Base-by-base conservation (phyloP, 1,140 invertebrate species). In the Alviniconcha marisindica region DNA sequence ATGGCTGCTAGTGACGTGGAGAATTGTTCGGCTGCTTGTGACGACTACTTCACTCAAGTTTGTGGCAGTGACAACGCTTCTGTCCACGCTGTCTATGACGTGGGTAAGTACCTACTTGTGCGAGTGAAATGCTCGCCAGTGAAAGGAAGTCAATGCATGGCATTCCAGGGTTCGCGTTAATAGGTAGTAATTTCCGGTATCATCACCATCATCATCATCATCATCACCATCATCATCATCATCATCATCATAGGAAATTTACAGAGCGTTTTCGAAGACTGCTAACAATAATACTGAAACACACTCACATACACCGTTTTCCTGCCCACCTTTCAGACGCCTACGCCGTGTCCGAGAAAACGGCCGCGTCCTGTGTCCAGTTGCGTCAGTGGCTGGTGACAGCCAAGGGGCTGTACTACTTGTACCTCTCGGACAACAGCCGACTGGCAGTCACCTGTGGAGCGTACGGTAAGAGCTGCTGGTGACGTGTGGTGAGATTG, bases 71-170 rank as follows among this genome's bases (percentile, higher is more conserved):
- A 66, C 21, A 15, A 24, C 15, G 12, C 54, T 15, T 21, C 18
- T 31, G 15, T 44, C 60, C 69, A 66, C 31, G 78, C 78, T 28
- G 56, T 69, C 7, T 66, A 80, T 44, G 78, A 80, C 2, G 54
- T 66, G 21, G 78, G 78, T 66, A 31, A 15, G 36, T 15, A n/a
- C n/a, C n/a, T n/a, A n/a, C n/a, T n/a, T n/a, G n/a, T n/a, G n/a
- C n/a, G n/a, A n/a, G n/a, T n/a, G n/a, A n/a, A n/a, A n/a, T n/a
- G n/a, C n/a, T n/a, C n/a, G n/a, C n/a, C n/a, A n/a, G n/a, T n/a
- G n/a, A n/a, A n/a, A n/a, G n/a, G n/a, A n/a, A n/a, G n/a, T n/a
- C n/a, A n/a, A n/a, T n/a, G n/a, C n/a, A n/a, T n/a, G n/a, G n/a
- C n/a, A n/a, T n/a, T n/a, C n/a, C n/a, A n/a, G n/a, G n/a, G n/a